Evolutionary conservation across 2,888 invertebrate genomes (phyloP), one percentile per base, ranked within the genome.

Genomic region (Agonopterix alstromeriana): DNA sequence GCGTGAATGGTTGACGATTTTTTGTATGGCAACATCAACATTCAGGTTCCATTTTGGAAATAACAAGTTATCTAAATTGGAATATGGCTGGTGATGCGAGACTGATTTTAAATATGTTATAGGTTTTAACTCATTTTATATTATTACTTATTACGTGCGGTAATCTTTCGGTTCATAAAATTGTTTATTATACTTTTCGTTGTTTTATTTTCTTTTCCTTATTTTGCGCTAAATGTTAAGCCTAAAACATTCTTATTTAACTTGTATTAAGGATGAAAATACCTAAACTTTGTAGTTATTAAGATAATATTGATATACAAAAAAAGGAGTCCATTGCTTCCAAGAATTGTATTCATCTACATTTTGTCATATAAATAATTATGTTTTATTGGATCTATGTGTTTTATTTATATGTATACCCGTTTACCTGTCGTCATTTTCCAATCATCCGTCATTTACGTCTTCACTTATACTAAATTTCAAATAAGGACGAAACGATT

Each of bases 291-390:
- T 47, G 14, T 43, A 48, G 36, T 42, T 11, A 10, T 44, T 49
- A 49, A 46, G 44, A 50, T 47, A 63, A 59, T 51, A 61, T 56
- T 58, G 54, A 57, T 60, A 61, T 63, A 55, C 27, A 27, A 65
- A 66, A 59, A 59, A 62, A 65, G 56, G 66, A 71, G 82, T 81
- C 82, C 82, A 77, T 78, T 79, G 86, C 86, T 87, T 87, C 86
- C 86, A 85, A 73, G 70, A 70, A 76, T 72, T 78, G 70, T 83
- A 83, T 81, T 77, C 76, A 72, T 79, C 73, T 81, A 82, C 73
- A 80, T 75, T 61, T 75, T 77, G 72, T 76, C 73, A 66, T 79
- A 71, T 63, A 68, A 69, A 79, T 79, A 79, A 82, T 83, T 62
- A 74, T 72, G 70, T 79, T 80, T 77, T 73, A 73, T 68, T 69